Evolutionary conservation across 2,797 vertebrate species (phyloP).

Genomic region (Myotis daubentonii): DNA sequence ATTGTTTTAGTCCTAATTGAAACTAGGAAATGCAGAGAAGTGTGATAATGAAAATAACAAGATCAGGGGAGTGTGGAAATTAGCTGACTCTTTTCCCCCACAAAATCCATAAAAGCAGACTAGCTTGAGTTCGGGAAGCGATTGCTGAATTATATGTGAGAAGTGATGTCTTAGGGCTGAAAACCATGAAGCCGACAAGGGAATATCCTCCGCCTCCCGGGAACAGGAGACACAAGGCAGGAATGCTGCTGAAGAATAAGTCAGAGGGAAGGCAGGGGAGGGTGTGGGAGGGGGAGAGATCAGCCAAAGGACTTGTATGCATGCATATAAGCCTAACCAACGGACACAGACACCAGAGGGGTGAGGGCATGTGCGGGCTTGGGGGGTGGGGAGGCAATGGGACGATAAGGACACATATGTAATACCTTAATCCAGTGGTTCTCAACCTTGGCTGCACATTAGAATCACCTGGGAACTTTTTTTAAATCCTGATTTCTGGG

Average conservation of each 20-base stretch:
- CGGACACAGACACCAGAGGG: too few relatives aligned
- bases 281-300: too few relatives aligned
- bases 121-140: not conserved
- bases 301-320: too few relatives aligned
- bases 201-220: not conserved
- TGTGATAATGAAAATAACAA: constrained; percentile 66
- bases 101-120: constrained; percentile 38
- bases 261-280: too few relatives aligned
- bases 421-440: too few relatives aligned
- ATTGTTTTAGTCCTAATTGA: constrained; percentile 48
- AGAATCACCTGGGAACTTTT: too few relatives aligned
- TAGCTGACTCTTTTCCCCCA: not conserved
- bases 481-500: too few relatives aligned
- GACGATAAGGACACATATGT: too few relatives aligned
- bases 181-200: not conserved
- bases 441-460: too few relatives aligned
- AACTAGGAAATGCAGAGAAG: constrained; percentile 44
- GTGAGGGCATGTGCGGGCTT: too few relatives aligned
- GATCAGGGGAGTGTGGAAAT: constrained; percentile 58
- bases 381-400: too few relatives aligned
- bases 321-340: too few relatives aligned
- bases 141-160: constrained; percentile 28
- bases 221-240: not conserved
- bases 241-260: not conserved
- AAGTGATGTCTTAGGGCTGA: not conserved